Percentiles rank a stretch among this genome's conserved stretches.
These are phyloP conservation scores for Pseudomyrmex sp. DNA, from an alignment of 1,140 invertebrate species.

Conservation along the genomic window DNA sequence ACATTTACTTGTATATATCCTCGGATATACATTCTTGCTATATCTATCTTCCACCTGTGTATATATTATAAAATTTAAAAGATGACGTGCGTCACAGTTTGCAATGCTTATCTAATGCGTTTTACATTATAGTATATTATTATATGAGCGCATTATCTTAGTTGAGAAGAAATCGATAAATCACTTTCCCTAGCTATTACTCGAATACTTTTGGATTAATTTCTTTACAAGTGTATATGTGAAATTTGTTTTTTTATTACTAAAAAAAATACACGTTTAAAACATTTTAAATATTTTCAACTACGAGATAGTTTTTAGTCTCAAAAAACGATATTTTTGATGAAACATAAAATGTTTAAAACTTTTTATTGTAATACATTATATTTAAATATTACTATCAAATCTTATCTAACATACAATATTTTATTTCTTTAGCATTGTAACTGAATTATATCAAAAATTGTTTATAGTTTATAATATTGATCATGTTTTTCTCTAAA, in stretches of 20 bases:
- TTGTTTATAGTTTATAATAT: too few relatives aligned
- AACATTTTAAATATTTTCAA: neutral
- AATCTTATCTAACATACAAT: too few relatives aligned
- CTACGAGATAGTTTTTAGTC: neutral
- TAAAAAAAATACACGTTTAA: neutral
- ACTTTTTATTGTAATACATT: neutral
- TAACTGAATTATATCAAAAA: too few relatives aligned
- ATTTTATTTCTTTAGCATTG: too few relatives aligned
- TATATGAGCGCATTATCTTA: slow-evolving; percentile 19
- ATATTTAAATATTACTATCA: neutral
- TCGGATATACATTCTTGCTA: neutral
- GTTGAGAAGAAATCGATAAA: slow-evolving; percentile 13
- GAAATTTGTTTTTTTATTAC: neutral
- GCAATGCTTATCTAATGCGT: slow-evolving; percentile 23
- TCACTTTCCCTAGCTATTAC: neutral
- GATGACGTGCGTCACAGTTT: slow-evolving; percentile 27
- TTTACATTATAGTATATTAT: slow-evolving; percentile 15
- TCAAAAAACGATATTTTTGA: too few relatives aligned
- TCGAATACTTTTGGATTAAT: slow-evolving; percentile 10
- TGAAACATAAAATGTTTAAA: neutral
- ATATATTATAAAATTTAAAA: slow-evolving; percentile 43
- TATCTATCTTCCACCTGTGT: neutral
- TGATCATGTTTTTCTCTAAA: too few relatives aligned
- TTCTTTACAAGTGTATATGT: neutral
- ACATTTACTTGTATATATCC: neutral